phyloP scores from a whole-genome alignment of 2,113 vertebrate genomes.

The Paramormyrops kingsleyae region DNA sequence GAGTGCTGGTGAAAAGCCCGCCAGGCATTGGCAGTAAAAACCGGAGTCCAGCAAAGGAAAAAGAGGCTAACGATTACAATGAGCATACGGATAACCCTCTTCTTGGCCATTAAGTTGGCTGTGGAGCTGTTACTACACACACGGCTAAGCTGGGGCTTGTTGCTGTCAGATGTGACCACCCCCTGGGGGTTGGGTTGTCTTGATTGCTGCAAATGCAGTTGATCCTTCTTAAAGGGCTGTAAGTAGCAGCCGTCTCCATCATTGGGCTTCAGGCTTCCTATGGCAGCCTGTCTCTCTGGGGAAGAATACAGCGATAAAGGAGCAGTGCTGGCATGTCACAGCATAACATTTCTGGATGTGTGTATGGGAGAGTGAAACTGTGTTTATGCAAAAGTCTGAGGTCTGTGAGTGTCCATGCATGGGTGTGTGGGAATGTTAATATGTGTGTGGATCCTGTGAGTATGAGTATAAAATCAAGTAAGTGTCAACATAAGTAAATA shows the following conservation, averaged over 20 bases:
- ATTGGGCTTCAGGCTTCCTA: slow-evolving; percentile 54
- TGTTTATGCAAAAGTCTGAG: neutral
- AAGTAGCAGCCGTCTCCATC: slow-evolving; percentile 85
- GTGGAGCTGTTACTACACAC: slow-evolving; percentile 73
- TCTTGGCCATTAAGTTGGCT: slow-evolving; percentile 87
- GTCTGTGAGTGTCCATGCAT: neutral
- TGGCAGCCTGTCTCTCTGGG: slow-evolving; percentile 71
- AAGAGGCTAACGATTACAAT: slow-evolving; percentile 91
- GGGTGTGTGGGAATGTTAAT: neutral
- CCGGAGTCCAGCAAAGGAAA: slow-evolving; percentile 93
- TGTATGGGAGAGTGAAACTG: neutral
- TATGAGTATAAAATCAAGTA: neutral
- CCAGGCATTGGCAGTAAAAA: slow-evolving; percentile 92
- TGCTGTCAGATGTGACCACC: neutral
- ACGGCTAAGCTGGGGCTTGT: slow-evolving; percentile 48
- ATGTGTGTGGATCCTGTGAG: neutral
- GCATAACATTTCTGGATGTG: neutral
- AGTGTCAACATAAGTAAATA: neutral
- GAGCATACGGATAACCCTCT: slow-evolving; percentile 93
- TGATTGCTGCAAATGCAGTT: slow-evolving; percentile 55
- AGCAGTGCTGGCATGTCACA: neutral
- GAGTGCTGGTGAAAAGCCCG: slow-evolving; percentile 76
- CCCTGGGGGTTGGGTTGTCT: slow-evolving; percentile 18
- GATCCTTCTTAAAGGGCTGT: slow-evolving; percentile 59
- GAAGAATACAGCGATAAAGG: neutral